phyloP scores from a whole-genome alignment of 2,888 invertebrate genomes.

The Microctonus aethiopoides region DNA sequence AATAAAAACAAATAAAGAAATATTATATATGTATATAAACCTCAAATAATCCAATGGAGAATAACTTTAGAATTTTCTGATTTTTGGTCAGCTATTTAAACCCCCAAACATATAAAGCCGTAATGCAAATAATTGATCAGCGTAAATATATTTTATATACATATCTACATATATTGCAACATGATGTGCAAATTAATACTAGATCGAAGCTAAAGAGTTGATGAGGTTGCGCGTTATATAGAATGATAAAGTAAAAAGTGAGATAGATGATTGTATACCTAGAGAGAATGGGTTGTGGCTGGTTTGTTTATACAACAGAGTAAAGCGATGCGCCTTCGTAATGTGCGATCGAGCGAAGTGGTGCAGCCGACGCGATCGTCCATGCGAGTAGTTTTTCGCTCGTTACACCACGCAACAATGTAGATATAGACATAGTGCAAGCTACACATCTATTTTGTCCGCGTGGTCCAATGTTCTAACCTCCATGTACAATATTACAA shows the following conservation, averaged over 20 bases:
- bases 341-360: constrained; percentile 8
- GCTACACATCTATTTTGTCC: background rate
- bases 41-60: background rate
- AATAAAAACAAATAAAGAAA: no score
- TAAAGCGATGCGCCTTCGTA: constrained; percentile 5
- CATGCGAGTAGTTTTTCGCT: constrained; percentile 21
- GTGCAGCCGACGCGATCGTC: constrained; percentile 3
- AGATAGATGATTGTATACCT: no score
- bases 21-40: no score
- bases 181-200: background rate
- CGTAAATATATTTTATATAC: no score
- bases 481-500: constrained; percentile 22
- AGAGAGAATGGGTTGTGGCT: background rate
- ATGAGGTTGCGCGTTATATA: background rate
- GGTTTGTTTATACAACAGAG: background rate
- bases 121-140: background rate
- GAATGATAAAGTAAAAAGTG: no score
- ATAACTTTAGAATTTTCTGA: background rate
- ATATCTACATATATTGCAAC: no score
- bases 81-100: background rate
- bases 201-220: background rate
- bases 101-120: background rate
- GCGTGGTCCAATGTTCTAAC: background rate
- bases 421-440: background rate
- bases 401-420: constrained; percentile 27